phyloP scores from a whole-genome alignment of 53 echinoderm and acorn worm species.

The Paracentrotus lividus region DNA sequence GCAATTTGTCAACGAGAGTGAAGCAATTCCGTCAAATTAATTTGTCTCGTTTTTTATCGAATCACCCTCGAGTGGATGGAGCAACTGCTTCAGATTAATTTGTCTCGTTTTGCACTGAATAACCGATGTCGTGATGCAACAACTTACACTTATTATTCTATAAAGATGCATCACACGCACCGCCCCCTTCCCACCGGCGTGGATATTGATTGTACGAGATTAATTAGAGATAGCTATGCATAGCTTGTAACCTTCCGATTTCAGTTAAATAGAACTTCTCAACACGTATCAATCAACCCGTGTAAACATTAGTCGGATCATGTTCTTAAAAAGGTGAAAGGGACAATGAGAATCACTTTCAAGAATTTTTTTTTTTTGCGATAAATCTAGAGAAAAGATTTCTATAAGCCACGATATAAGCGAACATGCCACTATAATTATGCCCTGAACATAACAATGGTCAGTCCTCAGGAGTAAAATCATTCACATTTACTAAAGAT shows the following conservation, averaged over 20 bases:
- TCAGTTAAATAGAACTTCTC: slow-evolving; percentile 14
- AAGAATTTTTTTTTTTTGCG: background rate
- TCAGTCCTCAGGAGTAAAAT: background rate
- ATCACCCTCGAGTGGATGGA: too few relatives aligned
- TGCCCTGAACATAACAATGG: background rate
- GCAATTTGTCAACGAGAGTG: slow-evolving; percentile 17
- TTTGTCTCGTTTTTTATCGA: slow-evolving; percentile 43
- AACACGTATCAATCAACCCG: background rate
- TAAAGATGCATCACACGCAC: background rate
- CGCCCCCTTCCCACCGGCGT: background rate
- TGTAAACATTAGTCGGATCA: slow-evolving; percentile 7
- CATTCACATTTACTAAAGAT: too few relatives aligned
- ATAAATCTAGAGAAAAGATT: background rate
- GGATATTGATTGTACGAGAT: slow-evolving; percentile 1
- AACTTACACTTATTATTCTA: background rate
- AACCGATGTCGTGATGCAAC: background rate
- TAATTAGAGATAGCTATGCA: slow-evolving; percentile 16
- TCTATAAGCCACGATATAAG: background rate
- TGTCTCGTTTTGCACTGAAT: slow-evolving; percentile 21
- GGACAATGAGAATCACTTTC: background rate
- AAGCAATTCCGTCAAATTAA: slow-evolving; percentile 43
- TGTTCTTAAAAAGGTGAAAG: background rate
- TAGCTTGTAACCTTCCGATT: background rate
- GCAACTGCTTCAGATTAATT: slow-evolving; percentile 47
- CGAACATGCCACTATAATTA: background rate